Evolutionary conservation across 2,113 vertebrate species (phyloP), one percentile per base, ranked within the genome.

Genomic region (Neotragus moschatus): DNA sequence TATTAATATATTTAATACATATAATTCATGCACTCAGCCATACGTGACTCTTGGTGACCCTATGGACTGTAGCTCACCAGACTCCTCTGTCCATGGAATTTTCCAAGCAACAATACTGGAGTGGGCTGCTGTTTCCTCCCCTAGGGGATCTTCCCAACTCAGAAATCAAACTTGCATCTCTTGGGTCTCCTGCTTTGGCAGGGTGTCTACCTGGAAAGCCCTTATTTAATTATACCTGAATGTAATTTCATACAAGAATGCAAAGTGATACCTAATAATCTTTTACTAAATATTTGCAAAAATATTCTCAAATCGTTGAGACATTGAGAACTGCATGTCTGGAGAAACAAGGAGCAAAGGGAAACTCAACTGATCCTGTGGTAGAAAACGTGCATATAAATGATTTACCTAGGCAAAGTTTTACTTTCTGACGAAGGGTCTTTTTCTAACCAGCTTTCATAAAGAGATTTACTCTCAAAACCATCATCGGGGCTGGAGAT

Each of bases 401-500:
- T 89, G 87, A 49, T 77, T 97, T 98, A 99, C 99, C 99, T 99
- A 84, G 99, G 99, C 23, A 99, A 98, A 30, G 99, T 98, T 14
- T 98, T 98, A 94, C 99, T 99, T 92, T 98, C 98, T 13, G 98
- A 98, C 85, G 99, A 99, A 84, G 99, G 99, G 97, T 99, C 99
- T 95, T 99, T 99, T 92, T 99, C 99, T 92, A 99, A 99, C 99
- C 99, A 99, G 66, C 99, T 99, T 49, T 99, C 98, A 96, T 99
- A 99, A 79, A 99, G 99, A 96, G 99, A 99, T 88, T 99, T 98
- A 79, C 97, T 98, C 93, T 99, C 99, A 97, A 99, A 99, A 84
- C 99, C 99, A 36, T 99, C 99, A 97, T 99, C 99, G 58, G 99
- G 99, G 94, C 99, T 99, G 88, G 95, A 79, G 87, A 99, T 99